Percentiles rank a stretch among this genome's conserved stretches.
Conservation (phyloP, 1,140 invertebrate species). For the Bombus pascuorum region DNA sequence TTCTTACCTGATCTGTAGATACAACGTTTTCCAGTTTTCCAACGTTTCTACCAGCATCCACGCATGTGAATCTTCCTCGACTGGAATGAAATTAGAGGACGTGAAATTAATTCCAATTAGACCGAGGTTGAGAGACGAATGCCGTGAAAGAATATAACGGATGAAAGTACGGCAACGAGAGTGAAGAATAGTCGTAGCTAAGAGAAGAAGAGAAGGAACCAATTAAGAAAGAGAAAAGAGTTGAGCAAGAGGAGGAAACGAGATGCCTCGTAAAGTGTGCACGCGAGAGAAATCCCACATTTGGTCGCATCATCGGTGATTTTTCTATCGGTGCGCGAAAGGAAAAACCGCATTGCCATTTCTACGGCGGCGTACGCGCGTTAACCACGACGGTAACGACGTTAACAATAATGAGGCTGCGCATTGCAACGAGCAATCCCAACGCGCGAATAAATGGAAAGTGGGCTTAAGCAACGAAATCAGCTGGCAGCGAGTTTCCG, state of each 20-base stretch:
- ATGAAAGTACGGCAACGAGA: no score
- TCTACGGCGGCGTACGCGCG: constrained; percentile 16
- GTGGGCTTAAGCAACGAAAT: constrained; percentile 15
- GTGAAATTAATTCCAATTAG: no score
- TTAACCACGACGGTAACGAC: constrained; percentile 41
- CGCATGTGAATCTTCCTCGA: no score
- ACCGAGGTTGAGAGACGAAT: no score
- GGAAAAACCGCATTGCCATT: constrained; percentile 2
- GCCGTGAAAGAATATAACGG: no score
- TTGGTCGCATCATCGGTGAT: not conserved
- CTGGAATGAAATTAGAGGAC: no score
- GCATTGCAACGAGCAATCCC: constrained; percentile 15
- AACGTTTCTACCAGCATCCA: no score
- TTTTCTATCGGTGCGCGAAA: not conserved
- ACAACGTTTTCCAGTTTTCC: no score
- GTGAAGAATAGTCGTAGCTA: no score
- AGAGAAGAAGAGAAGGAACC: no score
- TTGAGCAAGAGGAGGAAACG: not conserved
- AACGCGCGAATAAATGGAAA: constrained; percentile 50
- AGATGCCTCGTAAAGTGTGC: not conserved
- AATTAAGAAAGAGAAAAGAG: not conserved
- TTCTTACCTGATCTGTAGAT: no score
- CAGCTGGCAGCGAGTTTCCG: constrained; percentile 11
- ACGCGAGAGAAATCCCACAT: constrained; percentile 6
- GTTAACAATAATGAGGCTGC: constrained; percentile 51